Evolutionary conservation across 2,888 invertebrate genomes (phyloP), one percentile per base, ranked within the genome.

Genomic region (Neoaliturus tenellus): DNA sequence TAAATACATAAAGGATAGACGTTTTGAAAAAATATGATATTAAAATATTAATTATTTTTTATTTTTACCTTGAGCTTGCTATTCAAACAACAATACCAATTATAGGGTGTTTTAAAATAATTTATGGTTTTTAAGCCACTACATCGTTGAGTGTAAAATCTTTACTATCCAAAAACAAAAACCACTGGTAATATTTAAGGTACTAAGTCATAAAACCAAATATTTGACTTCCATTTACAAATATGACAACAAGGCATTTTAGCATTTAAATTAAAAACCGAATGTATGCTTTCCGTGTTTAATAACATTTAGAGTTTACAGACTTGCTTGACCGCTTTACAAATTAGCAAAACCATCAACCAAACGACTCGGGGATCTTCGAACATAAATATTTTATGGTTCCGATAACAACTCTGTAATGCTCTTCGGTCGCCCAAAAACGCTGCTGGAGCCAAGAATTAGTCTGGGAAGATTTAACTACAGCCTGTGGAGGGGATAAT

Each of bases 241-340:
- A 4, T 62, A 1, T 20, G 31, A 31, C 4, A 62, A n/a, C n/a
- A n/a, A n/a, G n/a, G n/a, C 28, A 17, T 62, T 14, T 62, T 62
- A 28, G n/a, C 62, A 55, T 55, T 48, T 55, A 55, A 23, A 55
- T 25, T 55, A 55, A 55, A 20, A 55, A 25, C 8, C 23, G 12
- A 20, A 55, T 23, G 23, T 3, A 3, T 25, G 55, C 31, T 62
- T 62, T 31, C n/a, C 5, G 62, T 3, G 62, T 28, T 28, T 14
- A 31, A 62, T 6, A 44, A 14, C 17, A 44, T 23, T 23, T 23
- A 12, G 2, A 28, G 31, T 62, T 8, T 28, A 28, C 12, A 8
- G 28, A 62, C 62, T n/a, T 12, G 62, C 28, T 62, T 17, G 62
- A 62, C 62, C 62, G 14, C 62, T 62, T 62, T 62, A 62, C 28